phyloP scores from a whole-genome alignment of 2,797 vertebrate genomes.

The Petrocephalus schoutedeni region DNA sequence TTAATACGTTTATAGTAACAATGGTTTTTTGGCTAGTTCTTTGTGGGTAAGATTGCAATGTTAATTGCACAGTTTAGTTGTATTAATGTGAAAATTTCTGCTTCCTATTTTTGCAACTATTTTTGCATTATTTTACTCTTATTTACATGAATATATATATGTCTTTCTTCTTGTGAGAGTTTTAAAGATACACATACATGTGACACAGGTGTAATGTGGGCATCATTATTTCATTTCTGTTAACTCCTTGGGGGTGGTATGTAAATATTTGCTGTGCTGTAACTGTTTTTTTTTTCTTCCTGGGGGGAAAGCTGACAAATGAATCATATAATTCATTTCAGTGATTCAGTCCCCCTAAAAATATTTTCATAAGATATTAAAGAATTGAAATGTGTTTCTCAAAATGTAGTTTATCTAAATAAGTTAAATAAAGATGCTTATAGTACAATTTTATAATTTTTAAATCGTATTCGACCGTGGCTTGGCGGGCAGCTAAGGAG shows the following conservation, averaged over 20 bases:
- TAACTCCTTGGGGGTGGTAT: not conserved
- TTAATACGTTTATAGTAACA: not conserved
- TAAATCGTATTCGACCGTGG: not conserved
- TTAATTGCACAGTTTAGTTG: not conserved
- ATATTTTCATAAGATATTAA: not conserved
- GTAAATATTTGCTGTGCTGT: not conserved
- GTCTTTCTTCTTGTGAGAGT: not conserved
- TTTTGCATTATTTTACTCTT: not conserved
- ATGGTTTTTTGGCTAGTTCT: not conserved
- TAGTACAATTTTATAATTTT: not conserved
- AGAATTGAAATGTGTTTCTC: not conserved
- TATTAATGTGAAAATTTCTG: not conserved
- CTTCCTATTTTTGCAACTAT: not conserved
- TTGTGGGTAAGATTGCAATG: not conserved
- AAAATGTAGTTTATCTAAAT: not conserved
- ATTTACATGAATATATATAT: not conserved
- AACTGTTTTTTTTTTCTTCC: not conserved
- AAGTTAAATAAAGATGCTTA: not conserved
- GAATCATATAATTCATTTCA: not conserved
- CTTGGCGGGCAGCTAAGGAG: not conserved
- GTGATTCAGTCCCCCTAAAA: not conserved
- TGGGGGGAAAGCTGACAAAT: not conserved
- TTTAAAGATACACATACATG: not conserved
- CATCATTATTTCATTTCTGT: not conserved
- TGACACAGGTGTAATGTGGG: not conserved